phyloP scores from a whole-genome alignment of 2,113 vertebrate species.

The Colossoma macropomum region DNA sequence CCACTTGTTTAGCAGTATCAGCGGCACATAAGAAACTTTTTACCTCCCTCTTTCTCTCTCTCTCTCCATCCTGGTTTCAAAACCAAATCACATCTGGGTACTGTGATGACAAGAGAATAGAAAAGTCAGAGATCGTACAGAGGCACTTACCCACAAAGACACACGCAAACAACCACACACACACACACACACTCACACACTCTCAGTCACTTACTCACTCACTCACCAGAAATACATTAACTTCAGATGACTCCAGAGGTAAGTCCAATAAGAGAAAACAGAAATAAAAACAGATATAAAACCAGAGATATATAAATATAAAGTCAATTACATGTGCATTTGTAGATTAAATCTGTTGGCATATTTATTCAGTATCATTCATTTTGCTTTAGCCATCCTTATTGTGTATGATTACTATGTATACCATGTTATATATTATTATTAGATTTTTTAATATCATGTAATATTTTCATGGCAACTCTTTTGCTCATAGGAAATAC shows the following conservation, averaged over 20 bases:
- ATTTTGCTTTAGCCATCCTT: no score
- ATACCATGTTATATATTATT: no score
- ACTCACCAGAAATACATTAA: neutral
- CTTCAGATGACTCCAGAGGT: conserved; percentile 14
- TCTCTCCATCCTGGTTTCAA: neutral
- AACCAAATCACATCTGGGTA: conserved; percentile 37
- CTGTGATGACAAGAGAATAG: conserved; percentile 14
- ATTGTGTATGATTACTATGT: no score
- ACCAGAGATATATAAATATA: neutral
- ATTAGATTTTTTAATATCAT: no score
- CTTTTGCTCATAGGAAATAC: no score
- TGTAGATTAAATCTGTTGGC: neutral
- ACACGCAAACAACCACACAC: neutral
- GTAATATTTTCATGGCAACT: no score
- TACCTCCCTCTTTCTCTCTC: neutral
- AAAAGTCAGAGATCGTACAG: conserved; percentile 7
- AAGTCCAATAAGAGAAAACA: conserved; percentile 10
- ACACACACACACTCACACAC: neutral
- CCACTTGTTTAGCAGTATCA: no score
- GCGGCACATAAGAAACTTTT: no score
- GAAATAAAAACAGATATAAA: neutral
- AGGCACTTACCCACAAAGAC: neutral
- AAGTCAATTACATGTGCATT: neutral
- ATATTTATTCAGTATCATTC: no score
- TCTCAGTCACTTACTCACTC: neutral